phyloP scores from a whole-genome alignment of 1,140 invertebrate genomes.

The Drosophila varians region DNA sequence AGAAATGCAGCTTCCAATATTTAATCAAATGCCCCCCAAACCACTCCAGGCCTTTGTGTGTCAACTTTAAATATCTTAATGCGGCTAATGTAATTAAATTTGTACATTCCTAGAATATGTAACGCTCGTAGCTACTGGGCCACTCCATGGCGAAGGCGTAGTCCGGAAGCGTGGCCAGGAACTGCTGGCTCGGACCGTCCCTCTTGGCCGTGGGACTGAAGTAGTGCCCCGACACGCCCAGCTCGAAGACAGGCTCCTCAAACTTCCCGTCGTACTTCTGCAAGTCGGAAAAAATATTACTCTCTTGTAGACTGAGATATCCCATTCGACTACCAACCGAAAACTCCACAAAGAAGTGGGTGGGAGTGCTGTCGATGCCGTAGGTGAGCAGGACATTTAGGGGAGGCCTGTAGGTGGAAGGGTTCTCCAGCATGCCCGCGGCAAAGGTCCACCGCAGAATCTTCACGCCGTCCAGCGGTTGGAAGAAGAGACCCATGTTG shows the following conservation, averaged over 20 bases:
- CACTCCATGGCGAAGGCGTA: conserved; percentile 43
- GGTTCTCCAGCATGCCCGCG: conserved; percentile 81
- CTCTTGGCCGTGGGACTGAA: conserved; percentile 28
- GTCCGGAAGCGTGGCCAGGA: conserved; percentile 35
- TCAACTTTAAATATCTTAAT: conserved; percentile 1
- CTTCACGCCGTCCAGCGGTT: conserved; percentile 85
- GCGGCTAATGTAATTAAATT: neutral
- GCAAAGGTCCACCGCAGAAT: conserved; percentile 86
- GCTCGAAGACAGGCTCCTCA: conserved; percentile 48
- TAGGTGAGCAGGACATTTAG: conserved; percentile 84
- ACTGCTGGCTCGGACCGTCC: conserved; percentile 19
- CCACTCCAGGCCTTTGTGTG: conserved; percentile 14
- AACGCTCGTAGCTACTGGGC: conserved; percentile 47
- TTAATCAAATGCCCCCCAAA: conserved; percentile 13
- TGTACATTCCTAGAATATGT: conserved; percentile 41
- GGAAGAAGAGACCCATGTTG: conserved; percentile 89
- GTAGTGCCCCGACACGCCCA: conserved; percentile 47
- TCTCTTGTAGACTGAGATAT: neutral
- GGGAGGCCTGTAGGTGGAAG: conserved; percentile 17
- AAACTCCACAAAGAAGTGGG: conserved; percentile 82
- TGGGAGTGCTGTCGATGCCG: conserved; percentile 39
- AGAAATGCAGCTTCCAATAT: conserved; percentile 51
- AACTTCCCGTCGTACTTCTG: conserved; percentile 83
- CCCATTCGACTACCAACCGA: conserved; percentile 21
- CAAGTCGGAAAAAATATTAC: conserved; percentile 48